A percentile compares a stretch with the other conserved stretches of the same genome.
Conservation (phyloP, 2,888 invertebrate genomes). For the Agonopterix arenella region DNA sequence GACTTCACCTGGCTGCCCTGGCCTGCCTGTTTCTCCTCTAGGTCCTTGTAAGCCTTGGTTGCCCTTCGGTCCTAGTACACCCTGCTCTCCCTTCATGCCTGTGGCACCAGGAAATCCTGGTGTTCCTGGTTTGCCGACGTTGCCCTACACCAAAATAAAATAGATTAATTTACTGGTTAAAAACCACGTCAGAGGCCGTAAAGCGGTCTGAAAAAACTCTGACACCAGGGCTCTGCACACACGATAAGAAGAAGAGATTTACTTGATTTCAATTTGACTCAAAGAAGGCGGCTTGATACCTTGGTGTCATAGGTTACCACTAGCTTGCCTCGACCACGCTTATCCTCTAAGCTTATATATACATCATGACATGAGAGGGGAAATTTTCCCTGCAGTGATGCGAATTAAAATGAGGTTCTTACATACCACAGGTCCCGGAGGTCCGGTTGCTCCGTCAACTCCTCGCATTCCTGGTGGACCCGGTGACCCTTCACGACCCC, state of each 20-base stretch:
- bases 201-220: too few species aligned
- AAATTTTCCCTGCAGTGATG: not conserved
- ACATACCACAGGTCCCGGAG: constrained; percentile 84
- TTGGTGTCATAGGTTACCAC: too few species aligned
- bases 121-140: constrained; percentile 87
- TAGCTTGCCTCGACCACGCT: too few species aligned
- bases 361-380: not conserved
- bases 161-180: too few species aligned
- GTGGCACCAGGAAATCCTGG: constrained; percentile 91
- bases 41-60: constrained; percentile 89
- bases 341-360: too few species aligned
- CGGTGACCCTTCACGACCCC: constrained; percentile 89
- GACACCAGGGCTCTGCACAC: too few species aligned
- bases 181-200: too few species aligned
- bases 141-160: constrained; percentile 71
- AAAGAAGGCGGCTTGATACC: too few species aligned
- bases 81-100: constrained; percentile 89
- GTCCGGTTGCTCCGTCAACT: constrained; percentile 86
- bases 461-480: constrained; percentile 88
- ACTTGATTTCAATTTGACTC: too few species aligned
- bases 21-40: constrained; percentile 87
- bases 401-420: constrained; percentile 1
- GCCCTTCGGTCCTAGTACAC: constrained; percentile 85
- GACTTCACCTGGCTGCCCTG: constrained; percentile 85
- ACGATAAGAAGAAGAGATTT: too few species aligned